A percentile compares a stretch with the other conserved stretches of the same genome.
Conservation (phyloP, 1,140 invertebrate genomes). For the Drosophila kurseongensis region DNA sequence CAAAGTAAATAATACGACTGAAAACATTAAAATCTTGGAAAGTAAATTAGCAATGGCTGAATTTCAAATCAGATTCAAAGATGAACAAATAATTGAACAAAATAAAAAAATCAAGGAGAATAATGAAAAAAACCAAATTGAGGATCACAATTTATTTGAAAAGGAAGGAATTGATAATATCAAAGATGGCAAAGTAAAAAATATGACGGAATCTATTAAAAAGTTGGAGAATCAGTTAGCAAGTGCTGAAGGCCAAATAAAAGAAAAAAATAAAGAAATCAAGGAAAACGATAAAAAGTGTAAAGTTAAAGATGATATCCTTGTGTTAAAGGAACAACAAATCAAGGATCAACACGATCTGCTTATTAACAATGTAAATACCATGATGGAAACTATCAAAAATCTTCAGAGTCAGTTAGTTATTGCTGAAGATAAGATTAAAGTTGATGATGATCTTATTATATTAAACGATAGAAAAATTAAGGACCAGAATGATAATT, state of each 20-base stretch:
- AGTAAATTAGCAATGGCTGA: not conserved
- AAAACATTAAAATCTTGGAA: not conserved
- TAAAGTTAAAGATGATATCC: not conserved
- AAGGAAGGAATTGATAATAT: no score
- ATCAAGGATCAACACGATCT: not conserved
- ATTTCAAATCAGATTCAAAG: not conserved
- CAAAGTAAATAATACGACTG: not conserved
- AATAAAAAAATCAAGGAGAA: not conserved
- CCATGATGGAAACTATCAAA: not conserved
- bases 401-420: not conserved
- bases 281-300: not conserved
- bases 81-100: no score
- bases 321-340: not conserved
- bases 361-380: not conserved
- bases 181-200: not conserved
- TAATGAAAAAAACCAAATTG: not conserved
- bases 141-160: no score
- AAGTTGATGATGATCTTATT: not conserved
- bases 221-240: not conserved
- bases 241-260: not conserved
- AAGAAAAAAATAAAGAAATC: not conserved
- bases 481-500: no score
- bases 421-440: not conserved
- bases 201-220: not conserved
- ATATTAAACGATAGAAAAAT: no score